phyloP scores from a whole-genome alignment of 2,888 invertebrate species.

The Thyatira batis region DNA sequence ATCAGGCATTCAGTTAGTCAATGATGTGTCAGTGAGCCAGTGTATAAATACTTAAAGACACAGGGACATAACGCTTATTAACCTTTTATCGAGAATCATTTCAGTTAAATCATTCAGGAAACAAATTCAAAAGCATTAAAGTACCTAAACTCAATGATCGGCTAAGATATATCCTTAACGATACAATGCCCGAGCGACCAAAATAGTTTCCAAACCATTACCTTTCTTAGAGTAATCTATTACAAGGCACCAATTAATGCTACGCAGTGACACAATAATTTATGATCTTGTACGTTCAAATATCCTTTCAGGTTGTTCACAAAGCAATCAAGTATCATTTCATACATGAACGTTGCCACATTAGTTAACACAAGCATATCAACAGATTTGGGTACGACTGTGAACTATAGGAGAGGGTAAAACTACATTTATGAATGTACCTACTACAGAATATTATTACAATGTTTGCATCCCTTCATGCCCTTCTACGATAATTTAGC shows the following conservation, averaged over 20 bases:
- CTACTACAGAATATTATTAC: too few species aligned
- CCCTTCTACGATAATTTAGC: not conserved
- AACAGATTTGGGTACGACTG: constrained; percentile 8
- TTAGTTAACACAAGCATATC: constrained; percentile 3
- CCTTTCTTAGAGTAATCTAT: not conserved
- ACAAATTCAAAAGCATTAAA: not conserved
- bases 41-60: too few species aligned
- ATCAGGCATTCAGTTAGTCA: too few species aligned
- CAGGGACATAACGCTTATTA: too few species aligned
- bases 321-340: not conserved
- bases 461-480: constrained; percentile 27
- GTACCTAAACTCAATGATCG: not conserved
- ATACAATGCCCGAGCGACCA: not conserved
- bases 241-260: not conserved
- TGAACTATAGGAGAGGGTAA: constrained; percentile 14
- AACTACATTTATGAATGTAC: constrained; percentile 35
- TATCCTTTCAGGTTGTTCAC: not conserved
- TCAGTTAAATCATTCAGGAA: too few species aligned
- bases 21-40: too few species aligned
- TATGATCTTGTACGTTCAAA: constrained; percentile 1
- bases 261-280: not conserved
- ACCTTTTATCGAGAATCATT: too few species aligned
- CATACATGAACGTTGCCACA: not conserved
- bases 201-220: constrained; percentile 1
- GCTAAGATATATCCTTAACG: not conserved